A percentile compares a stretch with the other conserved stretches of the same genome.
Evolutionary conservation across 2,888 invertebrate genomes (phyloP).

Genomic region (Macrostomum cliftonense): DNA sequence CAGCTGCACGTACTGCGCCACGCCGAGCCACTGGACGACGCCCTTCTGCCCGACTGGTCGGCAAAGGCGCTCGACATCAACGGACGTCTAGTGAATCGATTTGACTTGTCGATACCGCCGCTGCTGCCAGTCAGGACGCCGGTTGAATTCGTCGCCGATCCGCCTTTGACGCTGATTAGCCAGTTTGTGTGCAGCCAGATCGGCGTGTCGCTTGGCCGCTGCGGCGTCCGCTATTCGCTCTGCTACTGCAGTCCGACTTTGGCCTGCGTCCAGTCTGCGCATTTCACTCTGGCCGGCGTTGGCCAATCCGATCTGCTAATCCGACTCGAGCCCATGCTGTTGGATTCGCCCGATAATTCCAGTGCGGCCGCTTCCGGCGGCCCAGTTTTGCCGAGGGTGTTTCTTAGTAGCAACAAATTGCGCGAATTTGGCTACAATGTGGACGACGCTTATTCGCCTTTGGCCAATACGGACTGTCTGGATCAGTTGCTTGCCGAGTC

Average conservation of each 20-base stretch:
- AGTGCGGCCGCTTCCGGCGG: too few relatives aligned
- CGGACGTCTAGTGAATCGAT: conserved; percentile 49
- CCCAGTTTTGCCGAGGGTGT: too few relatives aligned
- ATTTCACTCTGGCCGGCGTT: conserved; percentile 32
- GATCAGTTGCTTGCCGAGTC: too few relatives aligned
- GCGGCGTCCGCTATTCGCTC: conserved; percentile 50
- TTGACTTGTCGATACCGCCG: conserved; percentile 77
- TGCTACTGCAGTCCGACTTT: conserved; percentile 72
- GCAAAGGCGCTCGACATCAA: too few relatives aligned
- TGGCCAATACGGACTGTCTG: neutral
- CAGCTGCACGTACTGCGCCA: conserved; percentile 54
- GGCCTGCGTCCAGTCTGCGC: conserved; percentile 66
- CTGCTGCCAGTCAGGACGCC: conserved; percentile 52
- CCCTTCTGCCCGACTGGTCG: conserved; percentile 49
- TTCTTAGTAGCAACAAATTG: neutral
- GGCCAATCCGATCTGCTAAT: neutral
- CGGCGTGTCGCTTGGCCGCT: conserved; percentile 61
- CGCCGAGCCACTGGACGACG: conserved; percentile 73
- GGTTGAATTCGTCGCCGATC: conserved; percentile 59
- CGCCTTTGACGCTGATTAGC: conserved; percentile 74
- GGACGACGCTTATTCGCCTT: conserved; percentile 1
- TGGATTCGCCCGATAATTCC: too few relatives aligned
- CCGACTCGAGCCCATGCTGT: neutral
- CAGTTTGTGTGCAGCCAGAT: conserved; percentile 50
- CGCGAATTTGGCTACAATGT: conserved; percentile 7